A percentile compares a stretch with the other conserved stretches of the same genome.
These are phyloP conservation scores for Botrylloides violaceus DNA, from an alignment of 23 tunicate species.

Conservation along the genomic window DNA sequence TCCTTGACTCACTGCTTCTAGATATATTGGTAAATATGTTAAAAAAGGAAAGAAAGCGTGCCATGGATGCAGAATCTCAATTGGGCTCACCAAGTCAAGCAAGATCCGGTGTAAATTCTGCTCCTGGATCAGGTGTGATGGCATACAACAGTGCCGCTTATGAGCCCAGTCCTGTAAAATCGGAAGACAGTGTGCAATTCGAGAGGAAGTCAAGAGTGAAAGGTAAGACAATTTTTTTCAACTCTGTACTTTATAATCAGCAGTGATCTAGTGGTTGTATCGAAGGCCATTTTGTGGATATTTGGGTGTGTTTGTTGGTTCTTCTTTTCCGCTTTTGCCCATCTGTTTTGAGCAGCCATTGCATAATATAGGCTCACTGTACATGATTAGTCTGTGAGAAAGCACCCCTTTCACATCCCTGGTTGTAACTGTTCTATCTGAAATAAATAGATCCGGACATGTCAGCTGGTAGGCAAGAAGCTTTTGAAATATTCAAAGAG, in stretches of 20 bases:
- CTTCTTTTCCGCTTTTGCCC: no score
- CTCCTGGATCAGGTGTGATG: neutral
- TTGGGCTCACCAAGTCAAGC: neutral
- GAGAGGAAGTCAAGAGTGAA: conserved; percentile 41
- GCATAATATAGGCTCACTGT: no score
- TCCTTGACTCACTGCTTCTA: no score
- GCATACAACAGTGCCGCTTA: conserved; percentile 42
- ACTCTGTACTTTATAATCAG: no score
- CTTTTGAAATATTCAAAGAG: conserved; percentile 80
- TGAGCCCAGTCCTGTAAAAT: conserved; percentile 22
- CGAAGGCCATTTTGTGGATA: no score
- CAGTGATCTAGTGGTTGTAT: no score
- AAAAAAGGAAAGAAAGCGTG: conserved; percentile 80
- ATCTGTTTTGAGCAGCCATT: no score
- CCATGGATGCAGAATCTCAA: conserved; percentile 35
- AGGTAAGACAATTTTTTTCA: conserved; percentile 23
- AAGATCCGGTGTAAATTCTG: neutral
- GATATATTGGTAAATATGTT: conserved; percentile 82
- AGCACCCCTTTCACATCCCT: no score
- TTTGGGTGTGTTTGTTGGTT: no score
- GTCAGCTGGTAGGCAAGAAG: conserved; percentile 76
- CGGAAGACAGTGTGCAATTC: conserved; percentile 8
- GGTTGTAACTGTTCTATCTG: no score
- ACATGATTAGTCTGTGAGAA: no score
- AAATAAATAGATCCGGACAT: conserved; percentile 25